Percentiles rank a stretch among this genome's conserved stretches.
These are phyloP conservation scores for Pseudorhiza aurosa DNA, from an alignment of 30 jellyfish, hydroid and myxozoan species.

Conservation along the genomic window DNA sequence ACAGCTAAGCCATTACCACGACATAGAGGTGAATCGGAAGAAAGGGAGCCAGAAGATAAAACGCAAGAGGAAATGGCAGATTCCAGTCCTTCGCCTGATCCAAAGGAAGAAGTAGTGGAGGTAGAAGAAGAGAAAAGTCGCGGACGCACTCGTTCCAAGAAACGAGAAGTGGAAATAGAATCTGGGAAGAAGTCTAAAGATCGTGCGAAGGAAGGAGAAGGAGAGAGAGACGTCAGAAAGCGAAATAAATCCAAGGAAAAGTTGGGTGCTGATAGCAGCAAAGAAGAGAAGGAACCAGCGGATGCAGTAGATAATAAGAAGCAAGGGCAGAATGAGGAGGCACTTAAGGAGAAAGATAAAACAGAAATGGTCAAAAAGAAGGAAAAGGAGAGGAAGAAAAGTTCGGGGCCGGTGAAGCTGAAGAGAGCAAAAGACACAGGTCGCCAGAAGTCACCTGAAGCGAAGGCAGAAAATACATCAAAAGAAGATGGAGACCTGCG, in stretches of 20 bases:
- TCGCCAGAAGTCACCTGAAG: slow-evolving; percentile 43
- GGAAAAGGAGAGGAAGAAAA: slow-evolving; percentile 17
- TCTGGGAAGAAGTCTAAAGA: slow-evolving; percentile 42
- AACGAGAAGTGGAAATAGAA: slow-evolving; percentile 8
- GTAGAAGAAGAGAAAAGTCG: neutral
- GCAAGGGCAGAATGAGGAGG: neutral
- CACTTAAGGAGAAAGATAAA: neutral
- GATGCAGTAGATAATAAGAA: neutral
- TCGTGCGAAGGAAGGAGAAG: slow-evolving; percentile 14
- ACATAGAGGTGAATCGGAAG: neutral
- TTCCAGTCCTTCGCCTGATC: neutral
- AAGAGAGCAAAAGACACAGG: slow-evolving; percentile 46
- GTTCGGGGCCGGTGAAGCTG: slow-evolving; percentile 64
- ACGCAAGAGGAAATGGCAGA: neutral
- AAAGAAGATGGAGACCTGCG: slow-evolving; percentile 19
- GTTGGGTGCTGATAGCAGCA: neutral
- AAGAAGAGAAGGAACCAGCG: slow-evolving; percentile 1
- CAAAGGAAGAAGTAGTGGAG: neutral
- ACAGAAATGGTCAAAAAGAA: neutral
- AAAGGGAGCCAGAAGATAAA: neutral
- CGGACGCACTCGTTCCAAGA: neutral
- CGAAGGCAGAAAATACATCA: slow-evolving; percentile 4
- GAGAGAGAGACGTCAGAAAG: neutral
- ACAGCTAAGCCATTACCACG: neutral
- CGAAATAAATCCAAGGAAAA: neutral